Evolutionary conservation across 2,888 invertebrate genomes (phyloP), one percentile per base, ranked within the genome.

Genomic region (Aphidoletes aphidimyza): DNA sequence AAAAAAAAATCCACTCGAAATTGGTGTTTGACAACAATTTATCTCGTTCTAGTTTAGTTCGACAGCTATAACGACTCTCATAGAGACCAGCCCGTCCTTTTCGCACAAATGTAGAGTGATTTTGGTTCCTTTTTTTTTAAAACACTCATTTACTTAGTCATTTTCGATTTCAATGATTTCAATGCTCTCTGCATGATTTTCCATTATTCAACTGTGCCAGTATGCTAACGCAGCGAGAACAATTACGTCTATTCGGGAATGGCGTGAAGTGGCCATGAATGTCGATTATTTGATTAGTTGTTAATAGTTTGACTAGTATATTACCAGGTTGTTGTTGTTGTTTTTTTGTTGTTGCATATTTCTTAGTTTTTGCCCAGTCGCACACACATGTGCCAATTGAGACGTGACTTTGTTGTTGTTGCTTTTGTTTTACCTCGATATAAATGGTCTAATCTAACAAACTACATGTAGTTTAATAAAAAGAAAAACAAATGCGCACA

Each of bases 211-310:
- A 42, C 42, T 42, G 42, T 9, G 14, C 14, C 6, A 9, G 42
- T 42, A 42, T 42, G 14, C 14, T 14, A 42, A 9, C 6, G 42
- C 42, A 42, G 42, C 42, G 14, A 14, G 6, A 42, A 42, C 69
- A 30, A 69, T 69, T 69, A 5, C 5, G 3, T 22, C 22, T 2
- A 69, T 19, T 69, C 69, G 34, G 69, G 69, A 69, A 69, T n/a
- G 69, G 69, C 26, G 69, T 69, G 69, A 69, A 69, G 26, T 69
- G 69, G 34, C 69, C 69, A 69, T 69, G 69, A 69, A 69, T 69
- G 26, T 69, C 69, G 69, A 69, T 69, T 69, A 30, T 69, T 69
- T 69, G 69, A 69, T 69, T 69, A 69, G 69, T 69, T 69, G 69
- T 69, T 69, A 14, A 22, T n/a, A 42, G 42, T 14, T 42, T 14